phyloP scores from a whole-genome alignment of 2,113 vertebrate species.

The Cercopithecus mona region DNA sequence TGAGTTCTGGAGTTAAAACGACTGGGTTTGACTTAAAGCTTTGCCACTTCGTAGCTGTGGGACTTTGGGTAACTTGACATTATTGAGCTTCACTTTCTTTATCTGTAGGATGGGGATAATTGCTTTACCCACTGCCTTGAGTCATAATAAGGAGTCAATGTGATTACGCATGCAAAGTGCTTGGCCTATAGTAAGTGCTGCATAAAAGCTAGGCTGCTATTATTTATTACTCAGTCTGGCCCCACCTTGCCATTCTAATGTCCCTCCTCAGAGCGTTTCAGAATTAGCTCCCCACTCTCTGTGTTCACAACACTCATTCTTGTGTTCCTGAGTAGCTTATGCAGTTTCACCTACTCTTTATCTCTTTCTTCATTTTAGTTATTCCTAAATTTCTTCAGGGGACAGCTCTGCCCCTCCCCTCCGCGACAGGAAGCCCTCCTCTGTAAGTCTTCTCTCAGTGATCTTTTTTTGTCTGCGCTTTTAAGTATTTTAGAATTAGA shows the following conservation, averaged over 20 bases:
- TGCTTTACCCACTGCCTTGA: background rate
- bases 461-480: conserved; percentile 4
- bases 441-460: background rate
- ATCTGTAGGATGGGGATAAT: background rate
- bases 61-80: background rate
- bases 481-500: conserved; percentile 2
- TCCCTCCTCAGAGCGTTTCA: background rate
- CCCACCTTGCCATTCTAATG: background rate
- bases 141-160: background rate
- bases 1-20: conserved; percentile 15
- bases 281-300: background rate
- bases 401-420: background rate
- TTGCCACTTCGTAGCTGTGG: background rate
- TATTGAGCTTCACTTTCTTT: conserved; percentile 1
- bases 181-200: background rate
- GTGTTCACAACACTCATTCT: background rate
- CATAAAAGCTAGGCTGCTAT: background rate
- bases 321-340: background rate
- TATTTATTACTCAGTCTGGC: background rate
- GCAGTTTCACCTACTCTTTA: background rate
- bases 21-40: background rate
- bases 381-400: background rate
- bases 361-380: background rate
- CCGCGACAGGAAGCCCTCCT: background rate
- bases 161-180: background rate